These are phyloP conservation scores for Cetoscarus ocellatus DNA, from an alignment of 2,797 vertebrate genomes.

Conservation along the genomic window DNA sequence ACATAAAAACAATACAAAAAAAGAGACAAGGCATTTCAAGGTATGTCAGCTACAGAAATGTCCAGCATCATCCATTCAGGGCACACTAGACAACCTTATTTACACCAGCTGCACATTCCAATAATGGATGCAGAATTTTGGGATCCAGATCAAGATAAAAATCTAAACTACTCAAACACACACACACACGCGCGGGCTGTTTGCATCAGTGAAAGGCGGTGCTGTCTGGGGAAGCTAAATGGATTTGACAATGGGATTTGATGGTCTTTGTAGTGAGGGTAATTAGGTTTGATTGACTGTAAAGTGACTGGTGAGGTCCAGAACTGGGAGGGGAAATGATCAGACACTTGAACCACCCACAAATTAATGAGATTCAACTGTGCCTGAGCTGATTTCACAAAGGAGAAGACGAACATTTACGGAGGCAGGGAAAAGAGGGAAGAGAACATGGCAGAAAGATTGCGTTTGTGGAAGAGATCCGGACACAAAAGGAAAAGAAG, in stretches of 20 bases:
- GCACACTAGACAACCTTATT: slow-evolving; percentile 22
- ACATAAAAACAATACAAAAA: slow-evolving; percentile 12
- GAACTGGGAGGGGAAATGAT: slow-evolving; percentile 75
- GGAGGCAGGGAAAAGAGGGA: slow-evolving; percentile 25
- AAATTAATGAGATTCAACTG: slow-evolving; percentile 81
- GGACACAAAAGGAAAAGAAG: slow-evolving; percentile 5
- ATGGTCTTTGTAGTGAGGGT: slow-evolving; percentile 74
- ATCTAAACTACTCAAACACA: slow-evolving; percentile 71
- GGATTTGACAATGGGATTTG: slow-evolving; percentile 78
- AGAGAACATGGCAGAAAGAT: slow-evolving; percentile 19
- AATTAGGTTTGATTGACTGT: slow-evolving; percentile 86
- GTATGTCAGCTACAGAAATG: not conserved
- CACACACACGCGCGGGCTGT: slow-evolving; percentile 68
- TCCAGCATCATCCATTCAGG: not conserved
- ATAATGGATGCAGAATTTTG: slow-evolving; percentile 38
- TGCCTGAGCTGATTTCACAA: slow-evolving; percentile 58
- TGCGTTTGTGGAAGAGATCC: not conserved
- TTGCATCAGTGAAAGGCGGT: slow-evolving; percentile 65
- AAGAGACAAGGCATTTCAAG: not conserved
- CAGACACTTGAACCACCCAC: slow-evolving; percentile 79
- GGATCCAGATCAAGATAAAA: slow-evolving; percentile 69
- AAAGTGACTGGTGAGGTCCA: slow-evolving; percentile 79
- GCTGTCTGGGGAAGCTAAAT: slow-evolving; percentile 71
- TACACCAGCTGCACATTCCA: slow-evolving; percentile 46
- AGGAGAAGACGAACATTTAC: slow-evolving; percentile 49